Evolutionary conservation across 2,113 vertebrate species (phyloP), one percentile per base, ranked within the genome.

Genomic region (Coturnix japonica): DNA sequence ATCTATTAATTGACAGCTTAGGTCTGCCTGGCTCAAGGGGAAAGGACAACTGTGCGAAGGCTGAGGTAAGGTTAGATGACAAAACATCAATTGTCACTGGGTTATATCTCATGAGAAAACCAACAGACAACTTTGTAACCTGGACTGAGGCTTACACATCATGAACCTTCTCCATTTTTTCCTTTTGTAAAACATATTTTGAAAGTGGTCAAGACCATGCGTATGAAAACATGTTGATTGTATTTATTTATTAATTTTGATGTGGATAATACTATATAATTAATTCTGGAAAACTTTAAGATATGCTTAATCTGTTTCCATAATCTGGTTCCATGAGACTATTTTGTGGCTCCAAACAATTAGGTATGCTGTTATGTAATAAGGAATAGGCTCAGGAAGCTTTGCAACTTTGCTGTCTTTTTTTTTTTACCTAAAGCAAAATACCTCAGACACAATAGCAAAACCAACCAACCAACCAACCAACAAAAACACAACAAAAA

Each of bases 1-100:
- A 96, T 97, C 96, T 97, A 76, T 98, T 98, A 98, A 98, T 97
- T 98, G 98, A 98, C 97, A 97, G 94, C 94, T 96, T 95, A 97
- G 97, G 95, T 98, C 94, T 97, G 93, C 91, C 79, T 92, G 75
- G 94, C 93, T 96, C 96, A 97, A 91, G 94, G 93, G 87, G 94
- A 96, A 81, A 83, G 97, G 98, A 97, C 94, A 97, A 97, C 96
- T 96, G 28, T 95, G 81, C 91, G 91, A 95, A 79, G 89, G 75
- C 82, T 87, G 56, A 89, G 80, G 74, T 96, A 96, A 97, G 97
- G 96, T 97, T 97, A 98, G 93, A 97, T 96, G 97, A 96, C 96
- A 97, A 98, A 98, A 96, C 97, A 97, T 97, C 98, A 98, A 74
- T 98, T 97, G 97, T 91, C 95, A 91, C 83, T 81, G 95, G 91